Evolutionary conservation across 2,797 vertebrate genomes (phyloP).

Genomic region (Sternarchorhynchus goeldii): DNA sequence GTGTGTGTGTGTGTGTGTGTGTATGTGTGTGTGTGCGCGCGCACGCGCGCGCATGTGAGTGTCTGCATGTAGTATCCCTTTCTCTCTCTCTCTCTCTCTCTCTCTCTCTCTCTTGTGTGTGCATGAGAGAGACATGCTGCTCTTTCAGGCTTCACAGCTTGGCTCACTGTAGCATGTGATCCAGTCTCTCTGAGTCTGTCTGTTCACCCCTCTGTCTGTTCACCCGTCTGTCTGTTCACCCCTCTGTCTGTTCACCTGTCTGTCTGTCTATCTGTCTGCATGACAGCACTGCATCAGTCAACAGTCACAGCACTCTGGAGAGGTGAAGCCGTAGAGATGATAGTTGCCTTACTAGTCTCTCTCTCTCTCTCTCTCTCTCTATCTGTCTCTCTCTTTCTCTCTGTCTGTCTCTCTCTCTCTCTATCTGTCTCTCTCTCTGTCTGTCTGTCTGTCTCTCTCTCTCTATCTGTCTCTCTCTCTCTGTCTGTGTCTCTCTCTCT

Average conservation of each 20-base stretch:
- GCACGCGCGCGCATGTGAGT: not conserved
- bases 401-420: constrained; percentile 27
- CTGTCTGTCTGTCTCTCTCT: no score
- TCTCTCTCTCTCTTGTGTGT: no score
- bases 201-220: not conserved
- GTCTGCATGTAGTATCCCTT: constrained; percentile 10
- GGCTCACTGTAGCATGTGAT: constrained; percentile 2
- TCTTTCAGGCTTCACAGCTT: constrained; percentile 14
- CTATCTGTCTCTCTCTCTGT: constrained; percentile 15
- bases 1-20: constrained; percentile 7
- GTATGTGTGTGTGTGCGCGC: not conserved
- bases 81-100: not conserved
- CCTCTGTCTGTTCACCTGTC: not conserved
- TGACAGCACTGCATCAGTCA: not conserved
- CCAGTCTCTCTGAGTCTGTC: not conserved
- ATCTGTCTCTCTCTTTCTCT: constrained; percentile 43
- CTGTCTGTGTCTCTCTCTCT: constrained; percentile 34
- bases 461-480: not conserved
- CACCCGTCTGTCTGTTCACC: not conserved
- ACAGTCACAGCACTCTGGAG: constrained; percentile 27
- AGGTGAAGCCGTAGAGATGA: not conserved
- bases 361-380: constrained; percentile 59
- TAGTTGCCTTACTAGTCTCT: constrained; percentile 23
- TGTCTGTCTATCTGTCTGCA: not conserved
- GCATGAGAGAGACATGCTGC: not conserved